Percentiles rank a stretch among this genome's conserved stretches.
Evolutionary conservation across 2,888 invertebrate species (phyloP).

Genomic region (Slavum lentiscoides): DNA sequence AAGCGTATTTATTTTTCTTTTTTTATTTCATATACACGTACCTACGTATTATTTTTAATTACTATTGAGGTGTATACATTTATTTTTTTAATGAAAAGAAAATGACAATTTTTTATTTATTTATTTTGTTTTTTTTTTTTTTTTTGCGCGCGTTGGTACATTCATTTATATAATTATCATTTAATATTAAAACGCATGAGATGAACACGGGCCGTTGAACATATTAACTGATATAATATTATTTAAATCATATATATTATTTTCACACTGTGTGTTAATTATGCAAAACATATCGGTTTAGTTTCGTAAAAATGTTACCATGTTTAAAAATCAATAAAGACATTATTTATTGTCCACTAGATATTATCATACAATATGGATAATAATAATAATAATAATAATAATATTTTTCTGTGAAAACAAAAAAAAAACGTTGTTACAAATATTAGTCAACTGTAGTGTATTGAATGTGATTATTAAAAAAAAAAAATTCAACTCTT

Average conservation of each 20-base stretch:
- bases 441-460: constrained; percentile 45
- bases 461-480: constrained; percentile 38
- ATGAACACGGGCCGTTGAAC: background rate
- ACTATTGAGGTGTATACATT: constrained; percentile 23
- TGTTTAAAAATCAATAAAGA: constrained; percentile 14
- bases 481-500: constrained; percentile 30
- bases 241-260: constrained; percentile 1
- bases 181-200: background rate
- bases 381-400: background rate
- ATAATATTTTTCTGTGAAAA: constrained; percentile 32
- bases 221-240: background rate
- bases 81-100: background rate
- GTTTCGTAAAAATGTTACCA: constrained; percentile 34
- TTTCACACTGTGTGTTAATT: constrained; percentile 14
- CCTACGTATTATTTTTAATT: constrained; percentile 19
- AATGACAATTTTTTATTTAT: background rate
- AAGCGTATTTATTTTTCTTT: background rate
- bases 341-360: constrained; percentile 29
- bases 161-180: constrained; percentile 35
- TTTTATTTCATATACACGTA: background rate
- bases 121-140: background rate
- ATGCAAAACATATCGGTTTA: constrained; percentile 40
- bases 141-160: background rate
- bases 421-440: constrained; percentile 27
- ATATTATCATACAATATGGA: constrained; percentile 7